A percentile compares a stretch with the other conserved stretches of the same genome.
Conservation (phyloP, 2,888 invertebrate genomes). For the Philopedon plagiatum region DNA sequence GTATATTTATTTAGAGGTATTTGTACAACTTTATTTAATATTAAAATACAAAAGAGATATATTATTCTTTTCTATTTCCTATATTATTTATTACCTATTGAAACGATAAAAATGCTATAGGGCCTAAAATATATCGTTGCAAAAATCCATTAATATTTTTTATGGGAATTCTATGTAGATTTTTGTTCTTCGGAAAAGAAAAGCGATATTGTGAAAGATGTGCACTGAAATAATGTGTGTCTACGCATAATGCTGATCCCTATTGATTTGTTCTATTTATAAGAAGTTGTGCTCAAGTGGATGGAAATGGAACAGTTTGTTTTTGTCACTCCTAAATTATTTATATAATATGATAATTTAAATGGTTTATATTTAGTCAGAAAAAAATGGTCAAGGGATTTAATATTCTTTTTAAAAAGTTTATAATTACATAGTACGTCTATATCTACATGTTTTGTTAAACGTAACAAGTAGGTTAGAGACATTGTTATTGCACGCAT, state of each 20-base stretch:
- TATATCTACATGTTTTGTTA: no score
- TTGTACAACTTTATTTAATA: background rate
- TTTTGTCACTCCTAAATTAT: background rate
- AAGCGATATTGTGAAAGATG: constrained; percentile 5
- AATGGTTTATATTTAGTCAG: background rate
- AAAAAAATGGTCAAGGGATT: no score
- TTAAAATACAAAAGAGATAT: background rate
- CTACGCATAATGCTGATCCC: constrained; percentile 13
- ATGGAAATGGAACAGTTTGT: background rate
- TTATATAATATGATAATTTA: background rate
- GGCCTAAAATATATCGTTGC: constrained; percentile 28
- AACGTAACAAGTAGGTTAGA: no score
- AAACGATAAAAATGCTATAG: constrained; percentile 39
- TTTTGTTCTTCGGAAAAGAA: constrained; percentile 25
- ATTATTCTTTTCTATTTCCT: background rate
- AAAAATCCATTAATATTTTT: constrained; percentile 41
- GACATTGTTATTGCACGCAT: no score
- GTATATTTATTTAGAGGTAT: background rate
- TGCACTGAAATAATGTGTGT: constrained; percentile 20
- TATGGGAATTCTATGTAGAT: constrained; percentile 39
- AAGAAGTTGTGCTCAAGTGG: background rate
- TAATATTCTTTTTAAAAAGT: no score
- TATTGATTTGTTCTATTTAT: constrained; percentile 20
- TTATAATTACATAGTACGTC: no score
- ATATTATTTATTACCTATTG: constrained; percentile 25